Evolutionary conservation across 2,113 vertebrate species (phyloP).

Genomic region (Urocolius indicus): DNA sequence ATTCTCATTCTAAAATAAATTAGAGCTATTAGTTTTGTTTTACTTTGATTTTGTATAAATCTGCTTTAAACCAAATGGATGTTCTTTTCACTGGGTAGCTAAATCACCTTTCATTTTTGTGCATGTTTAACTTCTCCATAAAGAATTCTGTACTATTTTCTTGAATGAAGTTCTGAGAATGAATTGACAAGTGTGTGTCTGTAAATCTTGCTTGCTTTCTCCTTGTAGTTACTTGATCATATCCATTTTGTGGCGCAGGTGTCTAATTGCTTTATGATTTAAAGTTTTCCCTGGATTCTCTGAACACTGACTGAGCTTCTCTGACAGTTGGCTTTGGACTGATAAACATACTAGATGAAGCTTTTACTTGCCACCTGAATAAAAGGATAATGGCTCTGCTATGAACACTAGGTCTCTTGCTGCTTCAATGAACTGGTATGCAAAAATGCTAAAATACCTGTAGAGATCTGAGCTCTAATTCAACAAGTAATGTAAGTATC

Average conservation of each 20-base stretch:
- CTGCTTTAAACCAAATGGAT: too few relatives aligned
- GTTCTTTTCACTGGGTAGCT: not conserved
- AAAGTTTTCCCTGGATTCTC: not conserved
- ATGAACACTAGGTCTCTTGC: not conserved
- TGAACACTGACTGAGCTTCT: not conserved
- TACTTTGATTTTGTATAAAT: not conserved
- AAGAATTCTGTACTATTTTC: not conserved
- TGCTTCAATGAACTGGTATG: not conserved
- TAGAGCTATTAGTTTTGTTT: not conserved
- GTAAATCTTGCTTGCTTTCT: not conserved
- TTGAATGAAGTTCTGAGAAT: not conserved
- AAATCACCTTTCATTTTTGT: not conserved
- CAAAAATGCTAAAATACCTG: not conserved
- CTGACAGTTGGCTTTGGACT: not conserved
- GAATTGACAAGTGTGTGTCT: not conserved
- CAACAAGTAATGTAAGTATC: not conserved
- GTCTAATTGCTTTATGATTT: not conserved
- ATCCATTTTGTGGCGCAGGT: not conserved
- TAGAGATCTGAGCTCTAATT: not conserved
- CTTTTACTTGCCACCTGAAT: not conserved
- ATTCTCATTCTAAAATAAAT: not conserved
- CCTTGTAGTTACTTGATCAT: not conserved
- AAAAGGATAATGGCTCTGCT: not conserved
- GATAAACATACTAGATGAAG: not conserved
- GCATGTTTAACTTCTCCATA: not conserved